Base-by-base conservation (phyloP, 2,113 vertebrate species). In the Sylvilagus bachmani region DNA sequence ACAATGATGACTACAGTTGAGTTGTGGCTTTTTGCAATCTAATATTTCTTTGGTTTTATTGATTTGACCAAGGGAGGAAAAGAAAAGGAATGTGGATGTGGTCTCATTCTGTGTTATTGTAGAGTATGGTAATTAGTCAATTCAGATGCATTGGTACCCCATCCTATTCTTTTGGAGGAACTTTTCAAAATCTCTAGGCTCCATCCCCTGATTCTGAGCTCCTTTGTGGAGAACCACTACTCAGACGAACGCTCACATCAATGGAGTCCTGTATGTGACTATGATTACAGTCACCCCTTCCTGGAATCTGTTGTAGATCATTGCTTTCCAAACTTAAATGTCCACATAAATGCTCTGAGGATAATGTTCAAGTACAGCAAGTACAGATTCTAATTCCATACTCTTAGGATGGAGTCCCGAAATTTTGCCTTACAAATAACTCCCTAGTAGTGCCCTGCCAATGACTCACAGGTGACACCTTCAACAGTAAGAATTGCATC, bases 121-220 rank as follows among this genome's bases (percentile, higher is more conserved):
- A 29, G 33, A 53, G 4, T 67, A 67, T 62, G 86, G 58, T 74
- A 71, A 62, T 84, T 79, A 24, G 19, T 80, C 74, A 66, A 82
- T 77, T 71, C 69, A 5, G 83, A 64, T 64, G 38, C 27, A 36
- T 8, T 64, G 29, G 1, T 90, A 86, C 25, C 22, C 27, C 77
- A 10, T 10, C 6, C 10, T 49, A 10, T 89, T 6, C 5, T 73
- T 62, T 36, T 51, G 19, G 27, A 25, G 6, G 62, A 67, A 24
- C 3, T 80, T 85, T 95, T 55, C 33, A 89, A 80, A 86, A 95
- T 53, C 74, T 31, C 24, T 90, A 64, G 8, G 11, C 12, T 31
- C 22, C 19, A 75, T 3, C 4, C 53, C 67, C 7, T 58, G 71
- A 31, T 44, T 81, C 53, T 64, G 53, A 92, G 67, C 84, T 22